Evolutionary conservation across 2,113 vertebrate species (phyloP).

Genomic region (Macaca nemestrina): DNA sequence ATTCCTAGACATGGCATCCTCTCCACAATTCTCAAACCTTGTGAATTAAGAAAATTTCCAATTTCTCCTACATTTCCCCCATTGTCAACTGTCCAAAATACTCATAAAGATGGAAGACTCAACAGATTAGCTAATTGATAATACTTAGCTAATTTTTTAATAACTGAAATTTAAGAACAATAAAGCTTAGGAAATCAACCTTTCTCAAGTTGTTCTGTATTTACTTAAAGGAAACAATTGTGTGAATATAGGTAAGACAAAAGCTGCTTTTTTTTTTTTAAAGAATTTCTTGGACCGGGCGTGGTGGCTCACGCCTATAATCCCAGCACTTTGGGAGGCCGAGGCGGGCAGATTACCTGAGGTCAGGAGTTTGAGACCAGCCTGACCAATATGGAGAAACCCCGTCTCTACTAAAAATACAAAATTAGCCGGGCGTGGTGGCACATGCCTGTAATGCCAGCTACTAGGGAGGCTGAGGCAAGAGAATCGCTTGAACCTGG

Average conservation of each 20-base stretch:
- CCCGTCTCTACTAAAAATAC: too few species aligned
- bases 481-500: too few species aligned
- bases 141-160: neutral
- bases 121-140: neutral
- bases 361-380: too few species aligned
- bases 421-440: too few species aligned
- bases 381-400: too few species aligned
- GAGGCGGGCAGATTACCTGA: too few species aligned
- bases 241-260: neutral
- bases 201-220: neutral
- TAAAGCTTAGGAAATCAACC: neutral
- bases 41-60: neutral
- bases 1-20: constrained; percentile 32
- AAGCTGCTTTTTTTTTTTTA: neutral
- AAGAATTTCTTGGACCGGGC: too few species aligned
- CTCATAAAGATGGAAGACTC: neutral
- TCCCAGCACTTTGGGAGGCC: too few species aligned
- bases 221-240: neutral
- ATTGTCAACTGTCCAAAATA: neutral
- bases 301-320: too few species aligned
- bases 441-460: too few species aligned
- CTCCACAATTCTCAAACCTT: neutral
- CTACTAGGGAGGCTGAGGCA: too few species aligned
- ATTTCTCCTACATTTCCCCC: neutral
- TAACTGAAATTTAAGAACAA: constrained; percentile 33